phyloP scores from a whole-genome alignment of 2,113 vertebrate genomes.

The Lycaon pictus region DNA sequence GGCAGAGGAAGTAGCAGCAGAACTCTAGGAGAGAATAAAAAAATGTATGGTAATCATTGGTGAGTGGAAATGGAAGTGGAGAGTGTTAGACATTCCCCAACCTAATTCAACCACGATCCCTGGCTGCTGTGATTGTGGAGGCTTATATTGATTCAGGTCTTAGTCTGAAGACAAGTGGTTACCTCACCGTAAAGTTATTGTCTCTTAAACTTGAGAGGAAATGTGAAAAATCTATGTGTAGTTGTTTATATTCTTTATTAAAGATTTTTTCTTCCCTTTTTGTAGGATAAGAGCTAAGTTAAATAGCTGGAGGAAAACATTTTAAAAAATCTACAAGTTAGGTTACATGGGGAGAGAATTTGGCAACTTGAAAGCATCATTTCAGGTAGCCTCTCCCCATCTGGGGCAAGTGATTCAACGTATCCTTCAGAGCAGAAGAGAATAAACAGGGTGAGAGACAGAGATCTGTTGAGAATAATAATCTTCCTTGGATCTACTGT shows the following conservation, averaged over 20 bases:
- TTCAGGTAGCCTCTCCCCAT: neutral
- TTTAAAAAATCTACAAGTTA: neutral
- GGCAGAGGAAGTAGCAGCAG: neutral
- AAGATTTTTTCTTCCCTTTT: neutral
- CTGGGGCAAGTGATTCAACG: neutral
- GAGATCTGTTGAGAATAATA: neutral
- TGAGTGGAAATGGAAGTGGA: slow-evolving; percentile 21
- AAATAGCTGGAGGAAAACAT: neutral
- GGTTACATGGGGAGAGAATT: neutral
- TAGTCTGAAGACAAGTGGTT: neutral
- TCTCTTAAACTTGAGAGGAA: slow-evolving; percentile 43
- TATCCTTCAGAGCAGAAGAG: neutral
- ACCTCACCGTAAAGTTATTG: neutral
- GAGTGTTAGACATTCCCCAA: neutral
- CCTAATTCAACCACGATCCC: neutral
- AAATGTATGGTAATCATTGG: neutral
- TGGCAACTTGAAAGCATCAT: neutral
- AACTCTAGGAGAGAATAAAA: slow-evolving; percentile 7
- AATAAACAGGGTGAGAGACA: neutral
- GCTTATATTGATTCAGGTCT: neutral
- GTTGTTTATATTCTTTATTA: slow-evolving; percentile 21
- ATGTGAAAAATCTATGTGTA: neutral
- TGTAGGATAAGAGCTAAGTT: neutral
- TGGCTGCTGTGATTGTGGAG: neutral
- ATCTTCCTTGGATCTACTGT: neutral